Evolutionary conservation across 2,113 vertebrate species (phyloP).

Genomic region (Cyprinodon variegatus): DNA sequence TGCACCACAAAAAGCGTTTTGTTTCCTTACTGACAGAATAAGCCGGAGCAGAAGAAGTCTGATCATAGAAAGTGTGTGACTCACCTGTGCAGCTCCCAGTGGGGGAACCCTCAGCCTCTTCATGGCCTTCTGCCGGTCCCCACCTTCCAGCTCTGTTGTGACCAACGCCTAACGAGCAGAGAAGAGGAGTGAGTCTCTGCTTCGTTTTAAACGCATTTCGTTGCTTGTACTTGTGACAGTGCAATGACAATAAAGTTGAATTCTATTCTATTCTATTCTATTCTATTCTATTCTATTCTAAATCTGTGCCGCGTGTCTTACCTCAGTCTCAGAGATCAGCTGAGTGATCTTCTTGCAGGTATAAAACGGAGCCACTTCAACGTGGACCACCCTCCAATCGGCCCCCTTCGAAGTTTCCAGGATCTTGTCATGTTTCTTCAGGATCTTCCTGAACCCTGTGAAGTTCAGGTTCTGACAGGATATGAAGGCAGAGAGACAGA

Average conservation of each 20-base stretch:
- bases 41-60: background rate
- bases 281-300: too few species aligned
- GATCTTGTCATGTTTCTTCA: constrained; percentile 99
- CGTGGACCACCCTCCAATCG: constrained; percentile 94
- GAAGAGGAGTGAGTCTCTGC: background rate
- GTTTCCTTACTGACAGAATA: background rate
- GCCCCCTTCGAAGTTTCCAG: constrained; percentile 93
- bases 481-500: background rate
- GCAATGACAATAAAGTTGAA: too few species aligned
- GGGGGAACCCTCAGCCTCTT: constrained; percentile 96
- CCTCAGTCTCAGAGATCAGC: constrained; percentile 98
- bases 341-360: constrained; percentile 99
- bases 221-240: too few species aligned
- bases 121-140: constrained; percentile 97
- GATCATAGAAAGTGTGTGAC: background rate
- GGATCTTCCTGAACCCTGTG: constrained; percentile 98
- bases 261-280: too few species aligned
- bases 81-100: constrained; percentile 96
- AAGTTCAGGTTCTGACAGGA: constrained; percentile 94
- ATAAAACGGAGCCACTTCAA: constrained; percentile 98
- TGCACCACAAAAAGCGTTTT: background rate
- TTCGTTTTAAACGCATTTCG: background rate
- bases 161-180: constrained; percentile 85
- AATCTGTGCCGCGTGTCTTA: constrained; percentile 45
- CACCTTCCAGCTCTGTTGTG: constrained; percentile 95